Conservation (phyloP, 2,113 vertebrate genomes). For the Paradoxurus hermaphroditus region DNA sequence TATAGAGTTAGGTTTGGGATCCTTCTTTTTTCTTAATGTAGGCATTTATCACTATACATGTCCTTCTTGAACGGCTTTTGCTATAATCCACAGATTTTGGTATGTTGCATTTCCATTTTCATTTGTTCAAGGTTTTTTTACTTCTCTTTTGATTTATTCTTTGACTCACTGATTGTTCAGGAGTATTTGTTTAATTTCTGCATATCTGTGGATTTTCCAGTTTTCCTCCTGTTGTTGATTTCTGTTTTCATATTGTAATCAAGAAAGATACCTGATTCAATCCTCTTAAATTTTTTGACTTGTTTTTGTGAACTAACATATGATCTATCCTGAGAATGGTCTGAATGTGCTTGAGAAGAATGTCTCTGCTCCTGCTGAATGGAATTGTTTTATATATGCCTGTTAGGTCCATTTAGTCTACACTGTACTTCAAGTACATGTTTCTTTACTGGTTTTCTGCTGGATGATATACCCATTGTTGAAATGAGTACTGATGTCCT, state of each 20-base stretch:
- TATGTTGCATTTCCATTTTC: background rate
- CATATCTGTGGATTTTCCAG: background rate
- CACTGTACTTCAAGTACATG: background rate
- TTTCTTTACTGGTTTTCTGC: background rate
- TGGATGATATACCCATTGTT: background rate
- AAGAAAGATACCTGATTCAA: background rate
- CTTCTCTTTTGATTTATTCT: background rate
- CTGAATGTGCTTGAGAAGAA: background rate
- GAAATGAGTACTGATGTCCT: background rate
- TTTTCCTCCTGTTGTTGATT: background rate
- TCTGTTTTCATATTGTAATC: background rate
- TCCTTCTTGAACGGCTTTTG: background rate
- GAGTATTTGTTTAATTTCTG: background rate
- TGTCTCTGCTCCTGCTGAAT: background rate
- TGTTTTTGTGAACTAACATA: background rate
- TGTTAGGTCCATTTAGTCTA: background rate
- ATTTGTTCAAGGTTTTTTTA: background rate
- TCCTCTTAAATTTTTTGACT: background rate
- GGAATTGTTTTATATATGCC: background rate
- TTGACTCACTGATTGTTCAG: background rate
- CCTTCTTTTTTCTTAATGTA: background rate
- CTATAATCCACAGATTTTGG: background rate
- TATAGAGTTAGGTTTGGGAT: background rate
- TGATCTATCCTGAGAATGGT: background rate
- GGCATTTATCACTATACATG: background rate